A percentile compares a stretch with the other conserved stretches of the same genome.
phyloP scores from a whole-genome alignment of 1,140 invertebrate species.

The Drosophila ercepeae region DNA sequence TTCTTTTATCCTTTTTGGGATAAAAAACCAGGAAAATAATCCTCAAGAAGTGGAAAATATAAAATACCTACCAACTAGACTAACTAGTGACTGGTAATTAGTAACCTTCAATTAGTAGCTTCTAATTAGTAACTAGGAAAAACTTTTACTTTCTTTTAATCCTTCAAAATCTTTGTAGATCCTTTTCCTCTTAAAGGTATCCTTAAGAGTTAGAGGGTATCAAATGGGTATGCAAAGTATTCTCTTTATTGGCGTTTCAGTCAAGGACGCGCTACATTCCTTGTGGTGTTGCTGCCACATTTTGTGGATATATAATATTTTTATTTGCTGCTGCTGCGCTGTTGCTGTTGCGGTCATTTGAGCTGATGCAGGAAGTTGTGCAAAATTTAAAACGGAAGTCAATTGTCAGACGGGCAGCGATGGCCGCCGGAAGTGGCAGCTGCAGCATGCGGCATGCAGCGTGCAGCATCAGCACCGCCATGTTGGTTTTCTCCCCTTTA shows the following conservation, averaged over 20 bases:
- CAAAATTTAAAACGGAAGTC: constrained; percentile 82
- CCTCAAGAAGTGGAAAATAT: not conserved
- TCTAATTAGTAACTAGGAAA: too few species aligned
- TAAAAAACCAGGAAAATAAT: constrained; percentile 1
- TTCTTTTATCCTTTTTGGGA: constrained; percentile 20
- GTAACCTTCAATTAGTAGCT: too few species aligned
- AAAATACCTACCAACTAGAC: constrained; percentile 6
- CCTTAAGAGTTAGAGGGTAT: not conserved
- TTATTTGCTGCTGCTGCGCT: too few species aligned
- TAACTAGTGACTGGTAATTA: too few species aligned
- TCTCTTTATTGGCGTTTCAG: constrained; percentile 69
- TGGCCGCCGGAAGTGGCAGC: constrained; percentile 75
- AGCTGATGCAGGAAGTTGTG: constrained; percentile 65
- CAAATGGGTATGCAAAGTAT: too few species aligned
- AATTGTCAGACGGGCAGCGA: constrained; percentile 75
- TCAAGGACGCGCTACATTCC: constrained; percentile 57
- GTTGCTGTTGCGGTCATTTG: constrained; percentile 36
- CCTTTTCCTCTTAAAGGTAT: not conserved
- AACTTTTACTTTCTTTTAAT: too few species aligned
- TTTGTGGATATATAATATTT: not conserved
- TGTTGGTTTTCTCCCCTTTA: constrained; percentile 43
- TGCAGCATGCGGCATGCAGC: constrained; percentile 64
- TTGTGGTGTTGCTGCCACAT: constrained; percentile 10
- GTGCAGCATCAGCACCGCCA: constrained; percentile 48
- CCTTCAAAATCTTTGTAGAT: too few species aligned